phyloP scores from a whole-genome alignment of 2,797 vertebrate genomes.

The Sitta carolinensis region DNA sequence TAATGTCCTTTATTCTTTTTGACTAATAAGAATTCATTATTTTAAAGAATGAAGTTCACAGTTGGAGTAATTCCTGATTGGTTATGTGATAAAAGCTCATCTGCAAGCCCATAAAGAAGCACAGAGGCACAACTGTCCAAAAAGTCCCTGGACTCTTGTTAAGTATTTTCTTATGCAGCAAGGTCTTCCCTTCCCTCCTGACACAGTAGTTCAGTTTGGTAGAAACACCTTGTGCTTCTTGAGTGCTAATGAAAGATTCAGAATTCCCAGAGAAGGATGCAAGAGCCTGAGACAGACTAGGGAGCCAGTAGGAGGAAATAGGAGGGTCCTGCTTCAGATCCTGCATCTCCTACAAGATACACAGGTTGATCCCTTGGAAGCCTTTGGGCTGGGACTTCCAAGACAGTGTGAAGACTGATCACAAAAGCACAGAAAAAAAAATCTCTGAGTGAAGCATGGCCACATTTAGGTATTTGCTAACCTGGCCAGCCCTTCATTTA shows the following conservation, averaged over 20 bases:
- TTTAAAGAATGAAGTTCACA: neutral
- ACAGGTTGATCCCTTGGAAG: rapidly evolving
- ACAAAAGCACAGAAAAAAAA: neutral
- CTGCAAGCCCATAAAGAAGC: neutral
- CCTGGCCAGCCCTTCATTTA: neutral
- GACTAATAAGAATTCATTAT: neutral
- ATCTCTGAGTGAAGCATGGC: neutral
- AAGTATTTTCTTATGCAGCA: neutral
- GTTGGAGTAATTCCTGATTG: neutral
- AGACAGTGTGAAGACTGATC: neutral
- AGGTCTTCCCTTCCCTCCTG: neutral
- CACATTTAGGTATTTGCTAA: neutral
- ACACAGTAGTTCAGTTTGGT: neutral
- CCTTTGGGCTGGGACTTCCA: neutral
- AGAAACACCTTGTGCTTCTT: neutral
- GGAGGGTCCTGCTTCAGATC: neutral
- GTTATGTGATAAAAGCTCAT: neutral
- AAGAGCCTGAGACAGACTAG: neutral
- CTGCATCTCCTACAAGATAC: neutral
- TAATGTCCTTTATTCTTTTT: neutral
- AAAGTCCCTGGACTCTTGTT: neutral
- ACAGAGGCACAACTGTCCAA: neutral
- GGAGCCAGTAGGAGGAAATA: neutral
- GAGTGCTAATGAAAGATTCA: neutral
- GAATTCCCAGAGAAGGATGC: neutral